Percentiles rank a stretch among this genome's conserved stretches.
Evolutionary conservation across 1,140 invertebrate species (phyloP).

Genomic region (Ooceraea biroi): DNA sequence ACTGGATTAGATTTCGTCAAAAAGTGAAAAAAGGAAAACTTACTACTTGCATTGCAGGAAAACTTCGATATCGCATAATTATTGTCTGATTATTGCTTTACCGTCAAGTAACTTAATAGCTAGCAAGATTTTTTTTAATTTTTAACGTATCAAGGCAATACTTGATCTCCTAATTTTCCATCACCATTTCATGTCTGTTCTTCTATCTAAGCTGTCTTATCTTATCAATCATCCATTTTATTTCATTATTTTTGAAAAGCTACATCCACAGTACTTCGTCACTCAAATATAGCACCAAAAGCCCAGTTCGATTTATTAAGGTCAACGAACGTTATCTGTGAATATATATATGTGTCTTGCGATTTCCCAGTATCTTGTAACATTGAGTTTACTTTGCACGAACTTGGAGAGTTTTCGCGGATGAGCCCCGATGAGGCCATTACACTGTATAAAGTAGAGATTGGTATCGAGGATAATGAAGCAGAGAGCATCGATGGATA

Average conservation of each 20-base stretch:
- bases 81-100: conserved; percentile 1
- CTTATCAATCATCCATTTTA: neutral
- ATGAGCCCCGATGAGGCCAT: conserved; percentile 39
- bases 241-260: neutral
- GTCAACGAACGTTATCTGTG: conserved; percentile 43
- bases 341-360: conserved; percentile 10
- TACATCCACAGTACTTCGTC: neutral
- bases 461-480: conserved; percentile 67
- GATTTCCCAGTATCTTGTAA: conserved; percentile 38
- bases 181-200: neutral
- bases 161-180: conserved; percentile 1
- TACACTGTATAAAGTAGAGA: conserved; percentile 37
- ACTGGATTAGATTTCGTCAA: neutral
- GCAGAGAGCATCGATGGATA: conserved; percentile 61
- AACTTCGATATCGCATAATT: neutral
- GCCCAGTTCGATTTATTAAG: conserved; percentile 42
- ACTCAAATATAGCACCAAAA: conserved; percentile 11
- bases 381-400: conserved; percentile 52
- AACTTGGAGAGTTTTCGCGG: conserved; percentile 41
- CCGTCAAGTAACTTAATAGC: neutral
- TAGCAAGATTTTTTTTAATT: neutral
- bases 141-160: neutral
- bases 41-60: neutral
- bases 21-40: neutral
- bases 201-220: neutral